Base-by-base conservation (phyloP, 1,140 invertebrate genomes). In the Ceratosolen solmsi region DNA sequence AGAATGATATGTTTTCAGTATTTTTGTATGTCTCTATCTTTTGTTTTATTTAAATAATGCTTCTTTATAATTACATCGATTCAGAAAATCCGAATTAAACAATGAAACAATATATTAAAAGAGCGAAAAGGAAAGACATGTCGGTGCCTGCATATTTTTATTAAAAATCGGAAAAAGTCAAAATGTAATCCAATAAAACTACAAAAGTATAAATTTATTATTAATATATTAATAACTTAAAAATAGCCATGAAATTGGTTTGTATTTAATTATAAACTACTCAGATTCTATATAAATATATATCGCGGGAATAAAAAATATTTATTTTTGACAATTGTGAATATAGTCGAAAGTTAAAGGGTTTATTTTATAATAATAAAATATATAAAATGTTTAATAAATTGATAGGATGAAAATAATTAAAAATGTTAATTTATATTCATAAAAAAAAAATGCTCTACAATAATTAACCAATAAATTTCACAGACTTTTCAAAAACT, bases 141-240 rank as follows among this genome's bases (percentile, higher is more conserved):
- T 91, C 90, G 90, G 90, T 91, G 90, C 90, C 90, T 91, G 90
- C 90, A 90, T 90, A 87, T 80, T 83, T 83, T 83, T 83, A 63
- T 36, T 81, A 84, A 70, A 82, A 72, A 68, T 51, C 38, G 65
- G 9, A 27, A 72, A 63, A 65, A 46, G 22, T 54, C 54, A 60
- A 68, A 38, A 65, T 51, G 20, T 77, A 46, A 63, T 82, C 46
- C 75, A 30, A 73, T 77, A 25, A 46, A 71, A 49, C 75, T 33
- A 58, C 8, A 78, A 58, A 54, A 70, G 49, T 60, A 17, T 46
- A 49, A 72, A 80, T 38, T 54, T 65, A 73, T 54, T 65, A 73
- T 80, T 38, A 72, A 63, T 46, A 73, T 68, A 80, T 80, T 60
- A 51, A 80, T 41, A 54, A 80, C 70, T 82, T 77, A 27, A 36